These are phyloP conservation scores for Chionis minor DNA, from an alignment of 2,113 vertebrate species.

Conservation along the genomic window DNA sequence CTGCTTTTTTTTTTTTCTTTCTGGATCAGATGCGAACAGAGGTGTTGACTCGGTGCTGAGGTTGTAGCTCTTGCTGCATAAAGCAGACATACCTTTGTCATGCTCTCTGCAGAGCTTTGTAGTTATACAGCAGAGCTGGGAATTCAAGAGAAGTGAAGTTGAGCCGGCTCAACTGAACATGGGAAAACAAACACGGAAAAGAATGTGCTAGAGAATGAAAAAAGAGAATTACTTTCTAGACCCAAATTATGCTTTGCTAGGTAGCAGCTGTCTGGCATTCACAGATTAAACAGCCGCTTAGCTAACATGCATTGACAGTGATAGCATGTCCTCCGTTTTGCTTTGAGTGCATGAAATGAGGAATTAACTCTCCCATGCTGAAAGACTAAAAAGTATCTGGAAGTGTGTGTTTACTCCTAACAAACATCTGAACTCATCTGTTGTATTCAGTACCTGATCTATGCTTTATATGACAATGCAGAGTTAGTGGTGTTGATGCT, in stretches of 20 bases:
- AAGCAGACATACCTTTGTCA: background rate
- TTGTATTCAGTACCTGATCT: background rate
- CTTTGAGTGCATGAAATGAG: slow-evolving; percentile 4
- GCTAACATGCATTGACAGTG: background rate
- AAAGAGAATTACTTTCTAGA: slow-evolving; percentile 27
- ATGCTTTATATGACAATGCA: background rate
- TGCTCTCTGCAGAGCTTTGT: background rate
- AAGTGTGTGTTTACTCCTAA: background rate
- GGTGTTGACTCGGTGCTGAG: background rate
- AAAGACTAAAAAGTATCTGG: background rate
- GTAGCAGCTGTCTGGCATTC: slow-evolving; percentile 54
- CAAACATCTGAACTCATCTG: background rate
- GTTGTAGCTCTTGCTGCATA: background rate
- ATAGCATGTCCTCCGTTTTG: background rate
- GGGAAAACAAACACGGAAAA: slow-evolving; percentile 46
- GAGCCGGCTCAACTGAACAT: slow-evolving; percentile 4
- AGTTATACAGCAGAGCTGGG: background rate
- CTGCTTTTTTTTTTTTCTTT: background rate
- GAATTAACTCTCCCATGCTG: slow-evolving; percentile 1
- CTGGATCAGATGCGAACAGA: background rate
- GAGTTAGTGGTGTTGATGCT: background rate
- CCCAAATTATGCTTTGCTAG: slow-evolving; percentile 34
- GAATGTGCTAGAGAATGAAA: slow-evolving; percentile 42
- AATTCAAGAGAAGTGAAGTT: background rate
- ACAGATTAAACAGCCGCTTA: slow-evolving; percentile 1